Evolutionary conservation across 2,888 invertebrate genomes (phyloP).

Genomic region (Caenorhabditis wallacei): DNA sequence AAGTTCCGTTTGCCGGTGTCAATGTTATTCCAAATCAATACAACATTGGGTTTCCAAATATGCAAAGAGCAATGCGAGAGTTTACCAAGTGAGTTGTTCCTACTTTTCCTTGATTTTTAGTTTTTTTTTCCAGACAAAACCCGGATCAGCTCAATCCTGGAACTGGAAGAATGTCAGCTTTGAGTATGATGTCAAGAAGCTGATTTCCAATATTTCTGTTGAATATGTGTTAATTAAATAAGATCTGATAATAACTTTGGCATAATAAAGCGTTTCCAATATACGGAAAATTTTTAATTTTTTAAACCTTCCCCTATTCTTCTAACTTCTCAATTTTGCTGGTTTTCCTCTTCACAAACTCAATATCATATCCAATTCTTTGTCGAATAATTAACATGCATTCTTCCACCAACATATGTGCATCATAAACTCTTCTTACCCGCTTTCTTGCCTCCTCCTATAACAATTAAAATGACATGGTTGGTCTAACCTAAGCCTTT

Average conservation of each 20-base stretch:
- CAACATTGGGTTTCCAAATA: constrained; percentile 79
- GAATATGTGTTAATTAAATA: not conserved
- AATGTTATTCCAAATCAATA: constrained; percentile 73
- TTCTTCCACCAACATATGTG: not conserved
- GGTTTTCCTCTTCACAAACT: not conserved
- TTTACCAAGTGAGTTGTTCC: constrained; percentile 67
- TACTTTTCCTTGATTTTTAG: no score
- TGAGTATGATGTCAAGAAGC: constrained; percentile 38
- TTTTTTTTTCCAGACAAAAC: constrained; percentile 70
- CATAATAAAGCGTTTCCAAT: not conserved
- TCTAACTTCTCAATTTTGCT: no score
- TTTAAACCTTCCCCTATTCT: no score
- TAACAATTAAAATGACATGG: constrained; percentile 50
- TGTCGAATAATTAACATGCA: not conserved
- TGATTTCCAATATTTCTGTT: not conserved
- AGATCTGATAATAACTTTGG: not conserved
- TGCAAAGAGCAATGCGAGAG: constrained; percentile 68
- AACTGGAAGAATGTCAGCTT: constrained; percentile 68
- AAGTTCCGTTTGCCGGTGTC: constrained; percentile 78
- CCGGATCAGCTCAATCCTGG: constrained; percentile 76
- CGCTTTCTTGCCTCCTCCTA: not conserved
- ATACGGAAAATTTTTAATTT: no score
- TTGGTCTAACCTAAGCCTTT: constrained; percentile 32
- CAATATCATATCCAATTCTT: not conserved
- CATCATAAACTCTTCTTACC: not conserved